Conservation (phyloP, 2,888 invertebrate species). For the Metacarcinus magister region DNA sequence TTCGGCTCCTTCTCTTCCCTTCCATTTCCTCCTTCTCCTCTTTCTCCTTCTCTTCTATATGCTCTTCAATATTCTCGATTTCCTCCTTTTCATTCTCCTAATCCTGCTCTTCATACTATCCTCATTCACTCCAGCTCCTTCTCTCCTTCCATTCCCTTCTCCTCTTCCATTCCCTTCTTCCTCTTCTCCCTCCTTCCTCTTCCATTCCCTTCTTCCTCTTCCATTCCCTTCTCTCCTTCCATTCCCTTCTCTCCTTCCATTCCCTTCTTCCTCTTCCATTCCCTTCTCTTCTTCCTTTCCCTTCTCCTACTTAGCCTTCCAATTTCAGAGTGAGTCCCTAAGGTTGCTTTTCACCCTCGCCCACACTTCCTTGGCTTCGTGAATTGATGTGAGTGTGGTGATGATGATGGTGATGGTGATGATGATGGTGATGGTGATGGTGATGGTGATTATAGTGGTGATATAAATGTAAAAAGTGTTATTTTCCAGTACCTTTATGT, state of each 20-base stretch:
- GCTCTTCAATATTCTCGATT: background rate
- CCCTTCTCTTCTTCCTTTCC: background rate
- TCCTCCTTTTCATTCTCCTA: background rate
- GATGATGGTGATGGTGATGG: background rate
- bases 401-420: background rate
- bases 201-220: background rate
- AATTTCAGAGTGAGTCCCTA: background rate
- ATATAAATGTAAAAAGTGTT: no score
- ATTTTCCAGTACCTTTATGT: no score
- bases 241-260: background rate
- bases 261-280: background rate
- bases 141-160: background rate
- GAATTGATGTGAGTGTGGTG: background rate
- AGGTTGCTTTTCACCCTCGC: background rate
- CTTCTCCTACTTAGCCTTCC: background rate
- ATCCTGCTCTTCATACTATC: background rate
- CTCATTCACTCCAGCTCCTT: background rate
- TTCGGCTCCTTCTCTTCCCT: no score
- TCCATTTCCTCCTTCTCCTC: background rate
- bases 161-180: background rate
- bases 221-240: background rate
- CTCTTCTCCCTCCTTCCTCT: background rate
- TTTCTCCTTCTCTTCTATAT: background rate
- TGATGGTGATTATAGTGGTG: no score
- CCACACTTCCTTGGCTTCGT: background rate